Evolutionary conservation across 30 jellyfish, hydroid and myxozoan genomes (phyloP), one percentile per base, ranked within the genome.

Genomic region (Aurelia sp.): DNA sequence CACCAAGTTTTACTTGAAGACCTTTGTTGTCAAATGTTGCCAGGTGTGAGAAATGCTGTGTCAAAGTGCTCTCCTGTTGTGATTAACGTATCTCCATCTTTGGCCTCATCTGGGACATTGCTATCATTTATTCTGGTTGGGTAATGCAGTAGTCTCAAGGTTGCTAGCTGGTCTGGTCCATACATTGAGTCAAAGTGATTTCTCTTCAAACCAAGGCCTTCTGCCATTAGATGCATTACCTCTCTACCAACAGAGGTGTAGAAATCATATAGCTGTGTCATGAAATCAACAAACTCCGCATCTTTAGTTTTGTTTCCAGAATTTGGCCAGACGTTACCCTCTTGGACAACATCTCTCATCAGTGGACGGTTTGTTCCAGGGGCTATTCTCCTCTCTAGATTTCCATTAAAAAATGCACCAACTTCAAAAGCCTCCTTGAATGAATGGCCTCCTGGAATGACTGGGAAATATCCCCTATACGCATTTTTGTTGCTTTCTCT

Each of bases 31-130:
- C 85, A 74, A 91, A 91, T 5, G 98, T 85, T 30, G 96, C 94
- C 17, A 91, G 86, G 55, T 9, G 98, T 91, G n/a, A 91, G 66
- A 33, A 91, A 61, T 20, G 86, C 22, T 7, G 90, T 24, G 67
- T 91, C 98, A 78, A 33, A 78, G 81, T 91, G 98, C 76, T 91
- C 96, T 33, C 98, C 98, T n/a, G 98, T 91, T 10, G 88, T 95
- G 13, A 91, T 85, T 17, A 74, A 38, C 4, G 48, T 51, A 48
- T 80, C 98, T 16, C 93, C 96, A 85, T 85, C 96, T 75, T 71
- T 66, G 1, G 96, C 98, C 70, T 85, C 96, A 0, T 70, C 93
- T 3, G 98, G 98, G 16, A 91, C 79, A 47, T 82, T 84, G 3
- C 89, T 48, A 19, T 77, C 87, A 72, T 53, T 72, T 4, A 91